Base-by-base conservation (phyloP, 1,140 invertebrate genomes). In the Papilio polyxenes region DNA sequence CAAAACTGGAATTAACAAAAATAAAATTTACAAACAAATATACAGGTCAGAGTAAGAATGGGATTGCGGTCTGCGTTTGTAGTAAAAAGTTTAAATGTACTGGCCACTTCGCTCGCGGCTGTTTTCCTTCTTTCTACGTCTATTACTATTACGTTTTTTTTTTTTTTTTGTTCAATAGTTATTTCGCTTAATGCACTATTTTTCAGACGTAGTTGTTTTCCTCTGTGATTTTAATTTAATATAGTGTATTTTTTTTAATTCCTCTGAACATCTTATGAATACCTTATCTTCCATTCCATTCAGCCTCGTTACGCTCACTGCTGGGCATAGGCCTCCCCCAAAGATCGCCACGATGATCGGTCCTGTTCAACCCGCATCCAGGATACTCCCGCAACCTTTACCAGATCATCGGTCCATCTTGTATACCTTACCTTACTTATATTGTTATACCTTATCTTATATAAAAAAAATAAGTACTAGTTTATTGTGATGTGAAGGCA, bases 41-140 rank as follows among this genome's bases (percentile, higher is more conserved):
- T 37, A 37, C 62, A 65, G 62, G 31, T 72, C 65, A 72, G 37
- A 72, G 65, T 72, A 72, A 72, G 65, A 72, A 72, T 72, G 65
- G 65, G 65, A 72, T 72, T 72, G 65, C 65, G 65, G 65, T 72
- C 65, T 72, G 65, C 31, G 65, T 72, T 65, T 72, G 65, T 72
- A 69, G 23, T 69, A 37, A 72, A 72, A 72, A 37, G 13, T 72
- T 72, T 37, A 72, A 72, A 72, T 72, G 31, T 11, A 72, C 65
- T 72, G 65, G 23, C 62, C 62, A 65, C 62, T 65, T 65, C 23
- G 10, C 62, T 31, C 20, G 62, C 23, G 62, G 20, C 23, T 31
- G 9, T 65, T 65, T 56, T 17, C 15, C 15, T 56, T 31, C 62
- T 11, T 31, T 65, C 23, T 65, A 23, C 20, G 20, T 31, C 20